phyloP scores from a whole-genome alignment of 2,888 invertebrate genomes.

The Caenorhabditis sp. region DNA sequence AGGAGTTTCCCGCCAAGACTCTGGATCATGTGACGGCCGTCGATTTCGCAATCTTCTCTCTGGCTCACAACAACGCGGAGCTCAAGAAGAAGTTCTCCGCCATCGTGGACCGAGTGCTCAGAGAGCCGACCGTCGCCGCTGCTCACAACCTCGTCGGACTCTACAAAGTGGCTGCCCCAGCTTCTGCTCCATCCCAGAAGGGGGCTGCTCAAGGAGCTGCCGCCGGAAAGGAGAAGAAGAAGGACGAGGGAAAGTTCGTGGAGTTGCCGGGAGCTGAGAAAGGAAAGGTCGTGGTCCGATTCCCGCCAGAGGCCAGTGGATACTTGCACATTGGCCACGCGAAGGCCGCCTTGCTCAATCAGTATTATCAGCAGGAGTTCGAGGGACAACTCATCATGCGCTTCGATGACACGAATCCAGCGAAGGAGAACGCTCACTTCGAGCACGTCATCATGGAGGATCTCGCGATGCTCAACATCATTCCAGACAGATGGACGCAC shows the following conservation, averaged over 20 bases:
- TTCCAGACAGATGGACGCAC: constrained; percentile 92
- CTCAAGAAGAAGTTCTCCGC: constrained; percentile 60
- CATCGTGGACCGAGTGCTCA: constrained; percentile 60
- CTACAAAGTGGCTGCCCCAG: constrained; percentile 44
- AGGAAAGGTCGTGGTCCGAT: constrained; percentile 97
- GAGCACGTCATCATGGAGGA: constrained; percentile 95
- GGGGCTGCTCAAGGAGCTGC: background rate
- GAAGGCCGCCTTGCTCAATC: constrained; percentile 97
- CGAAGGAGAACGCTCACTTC: constrained; percentile 96
- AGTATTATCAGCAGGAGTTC: constrained; percentile 94
- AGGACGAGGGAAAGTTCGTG: constrained; percentile 95
- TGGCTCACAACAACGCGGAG: constrained; percentile 60
- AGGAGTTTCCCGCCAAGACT: constrained; percentile 9
- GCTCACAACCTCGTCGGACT: constrained; percentile 64
- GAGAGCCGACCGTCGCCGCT: constrained; percentile 56
- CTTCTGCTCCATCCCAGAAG: background rate
- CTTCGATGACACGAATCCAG: constrained; percentile 99
- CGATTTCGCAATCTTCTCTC: constrained; percentile 67
- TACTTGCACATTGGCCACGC: constrained; percentile 98
- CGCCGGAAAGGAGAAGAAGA: constrained; percentile 79
- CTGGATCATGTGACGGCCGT: constrained; percentile 1
- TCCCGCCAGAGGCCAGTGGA: constrained; percentile 99
- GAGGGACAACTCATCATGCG: constrained; percentile 96
- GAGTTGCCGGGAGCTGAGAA: constrained; percentile 96
- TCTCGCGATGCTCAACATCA: constrained; percentile 90